Conservation (phyloP, 2,888 invertebrate genomes). For the Parnassius mnemosyne region DNA sequence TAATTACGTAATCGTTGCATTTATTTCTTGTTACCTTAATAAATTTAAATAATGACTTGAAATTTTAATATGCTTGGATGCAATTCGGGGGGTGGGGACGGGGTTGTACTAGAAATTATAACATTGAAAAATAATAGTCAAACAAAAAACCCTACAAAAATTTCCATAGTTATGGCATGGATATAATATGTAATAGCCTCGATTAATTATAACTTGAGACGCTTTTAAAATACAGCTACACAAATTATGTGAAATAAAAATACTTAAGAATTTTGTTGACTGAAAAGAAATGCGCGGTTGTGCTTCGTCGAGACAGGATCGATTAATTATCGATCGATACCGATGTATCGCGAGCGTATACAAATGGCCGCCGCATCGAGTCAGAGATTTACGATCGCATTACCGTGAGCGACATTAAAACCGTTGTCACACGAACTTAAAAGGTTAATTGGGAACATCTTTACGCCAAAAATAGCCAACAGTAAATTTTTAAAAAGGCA, state of each 20-base stretch:
- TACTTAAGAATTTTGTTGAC: constrained; percentile 12
- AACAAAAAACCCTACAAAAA: no score
- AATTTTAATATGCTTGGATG: no score
- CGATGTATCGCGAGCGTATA: constrained; percentile 45
- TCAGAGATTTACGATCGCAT: constrained; percentile 59
- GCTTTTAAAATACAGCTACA: neutral
- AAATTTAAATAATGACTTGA: no score
- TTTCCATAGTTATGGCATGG: no score
- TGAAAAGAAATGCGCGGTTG: constrained; percentile 34
- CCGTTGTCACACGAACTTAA: constrained; percentile 54
- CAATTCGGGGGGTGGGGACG: no score
- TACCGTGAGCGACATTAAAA: constrained; percentile 54
- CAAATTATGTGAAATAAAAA: neutral
- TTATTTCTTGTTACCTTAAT: no score
- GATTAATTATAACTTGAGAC: no score
- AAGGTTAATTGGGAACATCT: constrained; percentile 66
- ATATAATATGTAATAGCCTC: no score
- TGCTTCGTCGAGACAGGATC: constrained; percentile 34
- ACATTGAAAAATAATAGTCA: no score
- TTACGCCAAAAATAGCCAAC: constrained; percentile 46
- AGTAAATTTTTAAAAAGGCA: constrained; percentile 11
- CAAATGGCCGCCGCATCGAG: constrained; percentile 43
- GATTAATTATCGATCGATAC: constrained; percentile 56
- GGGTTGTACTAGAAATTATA: no score
- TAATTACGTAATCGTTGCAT: no score